phyloP scores from a whole-genome alignment of 2,113 vertebrate species.

The Nanger granti region DNA sequence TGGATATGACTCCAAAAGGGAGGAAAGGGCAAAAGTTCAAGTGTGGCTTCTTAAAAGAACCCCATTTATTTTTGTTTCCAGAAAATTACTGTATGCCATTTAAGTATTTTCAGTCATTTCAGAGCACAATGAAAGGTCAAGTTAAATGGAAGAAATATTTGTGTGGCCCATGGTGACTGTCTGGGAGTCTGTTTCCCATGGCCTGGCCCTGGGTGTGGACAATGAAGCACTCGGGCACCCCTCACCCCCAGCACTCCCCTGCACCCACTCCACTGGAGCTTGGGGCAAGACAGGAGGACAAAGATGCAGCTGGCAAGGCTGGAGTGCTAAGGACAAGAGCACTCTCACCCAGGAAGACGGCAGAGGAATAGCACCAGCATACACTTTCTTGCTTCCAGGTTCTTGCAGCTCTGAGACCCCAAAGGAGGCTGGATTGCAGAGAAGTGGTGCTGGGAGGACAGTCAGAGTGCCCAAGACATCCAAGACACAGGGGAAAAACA shows the following conservation, averaged over 20 bases:
- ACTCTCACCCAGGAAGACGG: background rate
- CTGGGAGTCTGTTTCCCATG: slow-evolving; percentile 13
- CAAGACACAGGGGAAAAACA: background rate
- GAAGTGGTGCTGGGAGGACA: background rate
- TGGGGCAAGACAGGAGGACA: background rate
- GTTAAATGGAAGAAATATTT: slow-evolving; percentile 40
- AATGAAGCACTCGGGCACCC: background rate
- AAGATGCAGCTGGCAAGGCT: background rate
- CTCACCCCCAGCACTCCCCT: background rate
- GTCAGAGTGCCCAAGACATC: background rate
- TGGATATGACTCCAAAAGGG: slow-evolving; percentile 56
- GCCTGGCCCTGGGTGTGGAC: background rate
- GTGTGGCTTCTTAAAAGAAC: slow-evolving; percentile 44
- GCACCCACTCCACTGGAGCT: background rate
- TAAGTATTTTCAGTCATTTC: slow-evolving; percentile 53
- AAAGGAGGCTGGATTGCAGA: background rate
- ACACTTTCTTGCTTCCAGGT: background rate
- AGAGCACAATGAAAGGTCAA: slow-evolving; percentile 50
- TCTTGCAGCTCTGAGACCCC: background rate
- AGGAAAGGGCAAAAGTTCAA: slow-evolving; percentile 56
- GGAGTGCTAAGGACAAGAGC: background rate
- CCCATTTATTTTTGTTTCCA: slow-evolving; percentile 54
- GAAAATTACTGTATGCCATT: slow-evolving; percentile 3
- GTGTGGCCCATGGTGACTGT: slow-evolving; percentile 35
- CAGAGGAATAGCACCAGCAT: background rate